These are phyloP conservation scores for Anastrepha ludens DNA, from an alignment of 1,140 invertebrate species.

Conservation along the genomic window DNA sequence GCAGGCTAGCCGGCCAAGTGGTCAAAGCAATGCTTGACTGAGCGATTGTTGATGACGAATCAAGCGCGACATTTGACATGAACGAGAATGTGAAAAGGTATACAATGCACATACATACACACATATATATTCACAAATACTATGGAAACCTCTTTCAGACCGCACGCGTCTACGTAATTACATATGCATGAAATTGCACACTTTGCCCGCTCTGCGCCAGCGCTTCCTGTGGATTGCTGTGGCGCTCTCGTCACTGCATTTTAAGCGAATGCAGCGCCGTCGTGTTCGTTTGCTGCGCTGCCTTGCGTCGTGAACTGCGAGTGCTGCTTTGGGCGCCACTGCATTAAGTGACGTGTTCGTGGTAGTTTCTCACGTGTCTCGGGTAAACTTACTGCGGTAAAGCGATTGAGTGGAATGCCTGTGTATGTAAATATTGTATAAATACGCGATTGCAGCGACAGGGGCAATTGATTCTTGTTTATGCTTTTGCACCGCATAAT, in stretches of 20 bases:
- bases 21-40: neutral
- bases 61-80: neutral
- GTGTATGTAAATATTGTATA: neutral
- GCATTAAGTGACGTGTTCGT: neutral
- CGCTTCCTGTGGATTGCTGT: neutral
- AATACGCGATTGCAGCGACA: neutral
- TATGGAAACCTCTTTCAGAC: neutral
- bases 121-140: neutral
- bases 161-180: neutral
- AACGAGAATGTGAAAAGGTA: slow-evolving; percentile 1
- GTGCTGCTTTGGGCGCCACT: neutral
- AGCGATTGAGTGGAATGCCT: neutral
- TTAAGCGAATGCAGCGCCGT: neutral
- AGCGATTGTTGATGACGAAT: slow-evolving; percentile 33
- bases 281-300: neutral
- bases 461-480: neutral
- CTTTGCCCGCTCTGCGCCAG: neutral
- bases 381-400: neutral
- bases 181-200: slow-evolving; percentile 25
- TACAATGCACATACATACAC: neutral
- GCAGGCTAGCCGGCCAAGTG: neutral
- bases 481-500: slow-evolving; percentile 1
- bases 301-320: neutral
- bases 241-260: neutral
- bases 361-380: slow-evolving; percentile 7